Percentiles rank a stretch among this genome's conserved stretches.
phyloP scores from a whole-genome alignment of 2,113 vertebrate genomes.

The Channa maculata region DNA sequence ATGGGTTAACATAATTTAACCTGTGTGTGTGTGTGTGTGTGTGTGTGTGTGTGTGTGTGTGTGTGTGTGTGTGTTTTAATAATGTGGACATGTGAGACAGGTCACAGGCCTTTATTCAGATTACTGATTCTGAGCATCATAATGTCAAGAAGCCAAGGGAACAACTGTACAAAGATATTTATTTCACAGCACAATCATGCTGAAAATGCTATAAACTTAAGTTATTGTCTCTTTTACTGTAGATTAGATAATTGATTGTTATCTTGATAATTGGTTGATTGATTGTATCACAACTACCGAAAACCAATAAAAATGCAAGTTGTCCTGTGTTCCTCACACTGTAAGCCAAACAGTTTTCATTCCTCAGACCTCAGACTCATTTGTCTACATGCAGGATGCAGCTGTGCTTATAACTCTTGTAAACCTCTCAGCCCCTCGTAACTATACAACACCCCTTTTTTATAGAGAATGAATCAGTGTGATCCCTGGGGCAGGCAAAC shows the following conservation, averaged over 20 bases:
- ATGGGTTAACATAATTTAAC: slow-evolving; percentile 25
- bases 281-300: not conserved
- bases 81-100: too few relatives aligned
- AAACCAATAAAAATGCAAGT: slow-evolving; percentile 18
- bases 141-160: too few relatives aligned
- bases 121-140: too few relatives aligned
- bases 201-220: too few relatives aligned
- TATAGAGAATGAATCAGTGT: slow-evolving; percentile 63
- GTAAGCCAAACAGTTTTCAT: slow-evolving; percentile 31
- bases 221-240: too few relatives aligned
- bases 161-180: too few relatives aligned
- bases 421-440: slow-evolving; percentile 55
- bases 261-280: too few relatives aligned
- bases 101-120: too few relatives aligned
- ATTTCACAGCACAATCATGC: too few relatives aligned
- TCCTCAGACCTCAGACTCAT: slow-evolving; percentile 33
- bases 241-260: too few relatives aligned
- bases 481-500: slow-evolving; percentile 23
- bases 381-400: slow-evolving; percentile 66
- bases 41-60: too few relatives aligned
- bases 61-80: too few relatives aligned
- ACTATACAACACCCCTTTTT: slow-evolving; percentile 41
- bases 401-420: slow-evolving; percentile 65
- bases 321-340: slow-evolving; percentile 27
- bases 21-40: not conserved